Evolutionary conservation across 1,140 invertebrate genomes (phyloP), one percentile per base, ranked within the genome.

Genomic region (Nixonia krombeini): DNA sequence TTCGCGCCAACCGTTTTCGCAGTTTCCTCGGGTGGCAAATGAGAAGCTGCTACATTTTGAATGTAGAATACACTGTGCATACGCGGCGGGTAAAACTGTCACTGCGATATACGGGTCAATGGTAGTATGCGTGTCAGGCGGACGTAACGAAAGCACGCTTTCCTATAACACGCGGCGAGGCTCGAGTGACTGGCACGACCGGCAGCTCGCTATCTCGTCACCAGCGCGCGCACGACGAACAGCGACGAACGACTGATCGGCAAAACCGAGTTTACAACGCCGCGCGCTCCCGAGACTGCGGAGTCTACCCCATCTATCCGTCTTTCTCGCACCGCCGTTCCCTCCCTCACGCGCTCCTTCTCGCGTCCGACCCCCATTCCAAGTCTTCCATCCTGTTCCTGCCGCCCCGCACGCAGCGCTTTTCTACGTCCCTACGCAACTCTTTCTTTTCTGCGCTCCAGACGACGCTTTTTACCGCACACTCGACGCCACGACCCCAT

Each of bases 151-250:
- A n/a, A 29, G 28, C 31, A 10, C 10, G 31, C 10, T 13, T 33
- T 21, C 2, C 21, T 21, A 8, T 9, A 18, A 38, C 40, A 46
- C 40, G 31, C 41, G 23, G 2, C n/a, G 21, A 4, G 37, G 2
- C 4, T 10, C n/a, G 28, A 18, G 28, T 17, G n/a, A 45, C 45
- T 21, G 13, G 12, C 3, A 29, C 23, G n/a, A 31, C 7, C n/a
- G n/a, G 1, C 10, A n/a, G 18, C 13, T 9, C 15, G 17, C 18
- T 10, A 12, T 33, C 35, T 52, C 26, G 46, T 17, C 7, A 28
- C 29, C 12, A 72, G 59, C 63, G 76, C 78, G 72, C 76, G 75
- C 63, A 73, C 78, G 71, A 72, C 76, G 72, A 76, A 74, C 75
- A n/a, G n/a, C n/a, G n/a, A n/a, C n/a, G 21, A 21, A 21, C 6